These are phyloP conservation scores for Nemurella pictetii DNA, from an alignment of 2,888 invertebrate genomes.

Conservation along the genomic window DNA sequence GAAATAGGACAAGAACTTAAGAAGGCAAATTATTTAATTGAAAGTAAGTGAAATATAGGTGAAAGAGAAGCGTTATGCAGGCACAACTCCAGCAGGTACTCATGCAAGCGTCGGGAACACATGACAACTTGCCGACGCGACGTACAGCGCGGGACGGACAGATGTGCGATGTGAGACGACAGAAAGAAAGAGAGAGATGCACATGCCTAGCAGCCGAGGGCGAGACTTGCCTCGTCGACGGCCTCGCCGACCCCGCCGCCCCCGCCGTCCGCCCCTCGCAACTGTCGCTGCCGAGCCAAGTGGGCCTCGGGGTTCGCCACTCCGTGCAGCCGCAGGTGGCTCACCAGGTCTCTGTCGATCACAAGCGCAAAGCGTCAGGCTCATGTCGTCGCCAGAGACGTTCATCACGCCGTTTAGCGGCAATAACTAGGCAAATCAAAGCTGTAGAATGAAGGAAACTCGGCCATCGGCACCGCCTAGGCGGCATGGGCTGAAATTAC, in stretches of 20 bases:
- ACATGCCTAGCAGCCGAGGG: background rate
- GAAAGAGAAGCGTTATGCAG: too few species aligned
- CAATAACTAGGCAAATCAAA: too few species aligned
- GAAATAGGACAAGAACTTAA: too few species aligned
- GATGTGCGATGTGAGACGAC: background rate
- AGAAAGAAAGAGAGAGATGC: background rate
- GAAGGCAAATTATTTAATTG: too few species aligned
- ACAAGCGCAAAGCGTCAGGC: too few species aligned
- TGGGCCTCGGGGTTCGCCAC: conserved; percentile 59
- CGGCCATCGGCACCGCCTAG: too few species aligned
- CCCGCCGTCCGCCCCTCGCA: background rate
- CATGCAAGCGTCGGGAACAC: background rate
- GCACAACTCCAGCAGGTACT: too few species aligned
- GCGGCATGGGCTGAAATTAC: too few species aligned
- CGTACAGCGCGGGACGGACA: background rate
- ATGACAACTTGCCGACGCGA: background rate
- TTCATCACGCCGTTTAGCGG: too few species aligned
- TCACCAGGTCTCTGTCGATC: conserved; percentile 56
- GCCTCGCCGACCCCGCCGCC: background rate
- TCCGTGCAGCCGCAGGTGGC: conserved; percentile 69
- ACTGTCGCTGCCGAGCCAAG: background rate
- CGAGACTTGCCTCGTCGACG: background rate
- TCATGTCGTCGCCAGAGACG: too few species aligned
- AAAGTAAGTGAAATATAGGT: too few species aligned
- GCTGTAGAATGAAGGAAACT: too few species aligned